A percentile compares a stretch with the other conserved stretches of the same genome.
Conservation (phyloP, 2,888 invertebrate species). For the Spicauda simplicius region DNA sequence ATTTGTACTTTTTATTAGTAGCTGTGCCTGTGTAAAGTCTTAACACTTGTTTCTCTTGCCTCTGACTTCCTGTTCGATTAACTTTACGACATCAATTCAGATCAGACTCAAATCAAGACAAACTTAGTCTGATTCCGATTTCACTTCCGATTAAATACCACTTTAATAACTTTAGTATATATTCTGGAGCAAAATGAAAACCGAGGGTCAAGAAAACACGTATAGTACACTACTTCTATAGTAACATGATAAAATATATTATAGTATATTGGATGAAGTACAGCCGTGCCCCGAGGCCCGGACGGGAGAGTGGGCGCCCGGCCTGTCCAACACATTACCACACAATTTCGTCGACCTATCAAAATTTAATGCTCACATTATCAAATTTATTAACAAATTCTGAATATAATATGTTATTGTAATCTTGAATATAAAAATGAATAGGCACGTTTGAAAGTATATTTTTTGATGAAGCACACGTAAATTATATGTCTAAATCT, state of each 20-base stretch:
- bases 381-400: constrained; percentile 29
- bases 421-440: constrained; percentile 10
- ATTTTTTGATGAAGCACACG: too few relatives aligned
- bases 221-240: not conserved
- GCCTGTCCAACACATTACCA: constrained; percentile 73
- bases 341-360: constrained; percentile 73
- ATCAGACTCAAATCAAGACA: too few relatives aligned
- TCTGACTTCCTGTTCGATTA: too few relatives aligned
- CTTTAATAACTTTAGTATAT: too few relatives aligned
- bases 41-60: too few relatives aligned
- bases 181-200: not conserved
- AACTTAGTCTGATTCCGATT: too few relatives aligned
- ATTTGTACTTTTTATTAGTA: too few relatives aligned
- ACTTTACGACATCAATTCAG: too few relatives aligned
- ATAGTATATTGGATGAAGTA: constrained; percentile 14
- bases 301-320: constrained; percentile 51
- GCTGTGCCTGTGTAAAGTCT: too few relatives aligned
- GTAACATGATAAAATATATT: not conserved
- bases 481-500: too few relatives aligned
- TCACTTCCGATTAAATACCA: too few relatives aligned
- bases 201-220: not conserved
- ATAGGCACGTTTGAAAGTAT: not conserved
- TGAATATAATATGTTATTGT: not conserved
- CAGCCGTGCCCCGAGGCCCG: constrained; percentile 33
- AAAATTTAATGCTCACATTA: constrained; percentile 55